Evolutionary conservation across 2,888 invertebrate genomes (phyloP).

Genomic region (Sphecodes monilicornis): DNA sequence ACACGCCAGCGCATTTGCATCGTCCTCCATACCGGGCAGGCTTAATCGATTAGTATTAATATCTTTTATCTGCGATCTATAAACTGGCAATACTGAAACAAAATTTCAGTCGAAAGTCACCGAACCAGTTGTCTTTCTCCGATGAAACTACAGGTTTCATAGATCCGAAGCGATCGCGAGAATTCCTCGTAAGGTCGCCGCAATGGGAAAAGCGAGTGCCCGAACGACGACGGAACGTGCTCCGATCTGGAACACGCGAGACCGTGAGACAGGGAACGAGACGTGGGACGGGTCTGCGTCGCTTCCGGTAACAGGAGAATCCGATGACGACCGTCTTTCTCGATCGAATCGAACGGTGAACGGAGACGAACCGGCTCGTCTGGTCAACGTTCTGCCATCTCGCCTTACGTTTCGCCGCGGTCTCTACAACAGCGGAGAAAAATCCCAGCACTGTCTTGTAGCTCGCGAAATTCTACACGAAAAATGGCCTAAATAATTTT

Average conservation of each 20-base stretch:
- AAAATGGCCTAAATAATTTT: neutral
- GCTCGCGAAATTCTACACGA: neutral
- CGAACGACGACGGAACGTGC: neutral
- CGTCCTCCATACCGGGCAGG: neutral
- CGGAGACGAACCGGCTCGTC: constrained; percentile 15
- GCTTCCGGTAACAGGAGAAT: constrained; percentile 60
- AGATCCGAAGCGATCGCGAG: neutral
- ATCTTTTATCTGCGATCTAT: neutral
- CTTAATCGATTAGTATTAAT: neutral
- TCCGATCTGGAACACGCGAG: constrained; percentile 34
- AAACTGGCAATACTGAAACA: neutral
- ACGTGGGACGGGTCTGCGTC: constrained; percentile 36
- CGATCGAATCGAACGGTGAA: constrained; percentile 21
- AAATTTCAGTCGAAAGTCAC: neutral
- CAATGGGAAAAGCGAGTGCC: neutral
- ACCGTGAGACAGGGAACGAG: constrained; percentile 50
- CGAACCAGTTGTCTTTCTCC: neutral
- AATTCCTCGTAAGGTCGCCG: neutral
- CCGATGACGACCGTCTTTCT: constrained; percentile 32
- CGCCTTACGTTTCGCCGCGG: constrained; percentile 8
- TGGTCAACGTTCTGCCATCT: constrained; percentile 38
- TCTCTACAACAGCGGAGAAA: neutral
- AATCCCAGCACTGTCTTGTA: neutral
- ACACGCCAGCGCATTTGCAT: neutral
- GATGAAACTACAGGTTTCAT: neutral